Base-by-base conservation (phyloP, 1,140 invertebrate species). In the Epicauta chinensis region DNA sequence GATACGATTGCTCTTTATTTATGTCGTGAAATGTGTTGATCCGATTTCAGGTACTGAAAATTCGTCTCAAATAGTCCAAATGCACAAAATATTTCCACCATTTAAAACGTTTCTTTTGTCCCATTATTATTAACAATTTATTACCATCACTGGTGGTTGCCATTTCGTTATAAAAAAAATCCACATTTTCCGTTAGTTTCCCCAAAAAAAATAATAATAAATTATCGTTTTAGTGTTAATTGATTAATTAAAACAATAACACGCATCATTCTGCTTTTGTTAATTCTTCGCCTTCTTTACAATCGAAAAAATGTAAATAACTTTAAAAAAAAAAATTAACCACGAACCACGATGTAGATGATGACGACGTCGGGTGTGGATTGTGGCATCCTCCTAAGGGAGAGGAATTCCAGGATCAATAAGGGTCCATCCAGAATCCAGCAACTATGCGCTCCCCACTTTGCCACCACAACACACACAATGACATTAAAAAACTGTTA, bases 31-130 rank as follows among this genome's bases (percentile, higher is more conserved):
- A n/a, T 23, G 23, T 23, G 4, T 5, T 23, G 4, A 23, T 23
- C 23, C 48, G 16, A 49, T 51, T 43, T 58, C 53, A 61, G 53
- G 55, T 56, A 56, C 53, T 53, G 17, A 42, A 54, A 45, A 29
- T 53, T 59, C 49, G 39, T 51, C 56, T 59, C 42, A 51, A 52
- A 42, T 55, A 56, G 58, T 60, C 60, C 51, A 56, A 56, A 38
- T 60, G 58, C 51, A 58, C 55, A 47, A 56, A 46, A 46, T 57
- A 59, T 45, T 65, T 65, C 61, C 63, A 63, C 59, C 63, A 61
- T 60, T 65, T 59, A 41, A 65, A 56, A 16, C 61, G 49, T 51
- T 61, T 65, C 42, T 56, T 65, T 34, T 59, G 61, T 53, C 56
- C 63, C 54, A 62, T 58, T 34, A 52, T 59, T 23, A 35, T 53